These are phyloP conservation scores for Onthophagus sagittarius DNA, from an alignment of 2,888 invertebrate genomes.

Conservation along the genomic window DNA sequence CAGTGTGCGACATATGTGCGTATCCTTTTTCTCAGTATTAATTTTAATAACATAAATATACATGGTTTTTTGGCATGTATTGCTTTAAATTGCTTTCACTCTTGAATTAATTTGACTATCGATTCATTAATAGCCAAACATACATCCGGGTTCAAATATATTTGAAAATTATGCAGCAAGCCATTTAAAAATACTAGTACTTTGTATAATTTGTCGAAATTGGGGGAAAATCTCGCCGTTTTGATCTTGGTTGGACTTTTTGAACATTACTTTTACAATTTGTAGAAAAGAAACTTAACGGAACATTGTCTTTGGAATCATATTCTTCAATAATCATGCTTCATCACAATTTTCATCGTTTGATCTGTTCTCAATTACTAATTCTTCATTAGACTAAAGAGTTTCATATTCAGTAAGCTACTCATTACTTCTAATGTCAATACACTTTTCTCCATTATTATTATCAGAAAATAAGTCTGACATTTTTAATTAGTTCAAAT, in stretches of 20 bases:
- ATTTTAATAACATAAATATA: too few species aligned
- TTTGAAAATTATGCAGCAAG: too few species aligned
- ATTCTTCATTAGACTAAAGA: not conserved
- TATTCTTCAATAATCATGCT: not conserved
- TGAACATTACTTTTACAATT: not conserved
- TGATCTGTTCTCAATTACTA: not conserved
- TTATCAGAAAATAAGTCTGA: too few species aligned
- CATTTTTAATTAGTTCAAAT: too few species aligned
- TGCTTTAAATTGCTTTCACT: too few species aligned
- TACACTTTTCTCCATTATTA: too few species aligned
- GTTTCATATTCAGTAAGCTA: conserved; percentile 3
- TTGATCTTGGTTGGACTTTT: not conserved
- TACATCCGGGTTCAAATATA: conserved; percentile 20
- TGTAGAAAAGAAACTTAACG: not conserved
- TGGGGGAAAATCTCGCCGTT: not conserved
- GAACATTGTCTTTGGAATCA: not conserved
- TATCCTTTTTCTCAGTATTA: too few species aligned
- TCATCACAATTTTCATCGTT: not conserved
- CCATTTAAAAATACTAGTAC: too few species aligned
- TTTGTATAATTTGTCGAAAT: too few species aligned
- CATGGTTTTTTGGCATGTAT: conserved; percentile 29
- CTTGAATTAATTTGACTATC: conserved; percentile 29
- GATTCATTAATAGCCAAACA: conserved; percentile 29
- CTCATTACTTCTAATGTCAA: not conserved
- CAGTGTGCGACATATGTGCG: too few species aligned